A percentile compares a stretch with the other conserved stretches of the same genome.
Conservation (phyloP, 2,888 invertebrate species). For the Bellardia pandia region DNA sequence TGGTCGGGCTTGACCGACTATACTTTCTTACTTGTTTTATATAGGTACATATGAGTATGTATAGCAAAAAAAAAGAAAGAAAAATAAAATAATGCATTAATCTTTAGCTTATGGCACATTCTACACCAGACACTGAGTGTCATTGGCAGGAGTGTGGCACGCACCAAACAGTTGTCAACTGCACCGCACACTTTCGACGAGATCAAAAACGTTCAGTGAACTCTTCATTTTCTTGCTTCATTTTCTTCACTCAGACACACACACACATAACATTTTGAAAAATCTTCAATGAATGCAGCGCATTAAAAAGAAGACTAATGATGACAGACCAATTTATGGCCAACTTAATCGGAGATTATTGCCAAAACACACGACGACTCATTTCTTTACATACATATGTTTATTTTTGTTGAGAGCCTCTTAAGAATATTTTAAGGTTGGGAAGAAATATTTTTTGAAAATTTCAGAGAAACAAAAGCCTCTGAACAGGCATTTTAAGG, state of each 20-base stretch:
- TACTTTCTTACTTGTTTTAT: no score
- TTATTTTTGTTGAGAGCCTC: not conserved
- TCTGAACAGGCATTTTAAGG: no score
- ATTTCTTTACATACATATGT: not conserved
- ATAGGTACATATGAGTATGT: no score
- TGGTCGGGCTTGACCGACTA: no score
- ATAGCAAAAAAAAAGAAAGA: not conserved
- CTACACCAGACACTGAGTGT: not conserved
- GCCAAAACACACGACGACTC: not conserved
- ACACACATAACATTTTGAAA: not conserved
- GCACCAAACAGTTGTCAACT: not conserved
- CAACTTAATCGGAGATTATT: conserved; percentile 13
- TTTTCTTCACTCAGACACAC: conserved; percentile 8
- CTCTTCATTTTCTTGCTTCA: conserved; percentile 8
- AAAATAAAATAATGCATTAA: conserved; percentile 16
- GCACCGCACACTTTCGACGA: conserved; percentile 1
- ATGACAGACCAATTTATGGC: conserved; percentile 26
- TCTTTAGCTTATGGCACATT: conserved; percentile 17
- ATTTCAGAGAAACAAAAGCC: not conserved
- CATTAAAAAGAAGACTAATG: not conserved
- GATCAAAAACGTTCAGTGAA: conserved; percentile 38
- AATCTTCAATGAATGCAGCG: not conserved
- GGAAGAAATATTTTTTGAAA: not conserved
- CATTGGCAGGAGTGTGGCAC: not conserved
- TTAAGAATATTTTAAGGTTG: not conserved